Percentiles rank a stretch among this genome's conserved stretches.
phyloP scores from a whole-genome alignment of 2,888 invertebrate genomes.

The Harmothoe impar region DNA sequence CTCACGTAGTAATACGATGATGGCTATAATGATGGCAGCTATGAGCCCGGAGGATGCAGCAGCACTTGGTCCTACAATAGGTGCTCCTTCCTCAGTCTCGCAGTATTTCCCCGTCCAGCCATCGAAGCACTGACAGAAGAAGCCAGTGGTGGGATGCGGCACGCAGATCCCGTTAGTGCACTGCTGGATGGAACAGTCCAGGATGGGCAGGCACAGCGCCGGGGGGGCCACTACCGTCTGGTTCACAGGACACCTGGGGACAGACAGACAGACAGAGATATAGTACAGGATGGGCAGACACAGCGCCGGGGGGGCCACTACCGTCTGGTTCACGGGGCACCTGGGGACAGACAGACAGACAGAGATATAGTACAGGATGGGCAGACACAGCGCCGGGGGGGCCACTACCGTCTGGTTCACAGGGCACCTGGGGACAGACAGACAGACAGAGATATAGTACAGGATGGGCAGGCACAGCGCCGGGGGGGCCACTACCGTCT shows the following conservation, averaged over 20 bases:
- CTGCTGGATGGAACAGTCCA: slow-evolving; percentile 65
- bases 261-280: neutral
- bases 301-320: neutral
- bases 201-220: slow-evolving; percentile 60
- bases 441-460: slow-evolving; percentile 29
- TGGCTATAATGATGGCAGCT: neutral
- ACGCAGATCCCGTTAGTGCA: slow-evolving; percentile 67
- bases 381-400: slow-evolving; percentile 56
- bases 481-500: neutral
- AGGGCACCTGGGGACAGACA: slow-evolving; percentile 35
- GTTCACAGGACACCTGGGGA: slow-evolving; percentile 50
- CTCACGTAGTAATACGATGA: slow-evolving; percentile 58
- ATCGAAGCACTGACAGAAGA: slow-evolving; percentile 93
- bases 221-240: neutral
- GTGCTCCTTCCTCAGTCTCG: neutral
- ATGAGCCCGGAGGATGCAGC: neutral
- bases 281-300: slow-evolving; percentile 66
- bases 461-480: slow-evolving; percentile 59
- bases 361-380: slow-evolving; percentile 60
- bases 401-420: neutral
- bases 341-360: slow-evolving; percentile 39
- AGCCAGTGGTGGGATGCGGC: neutral
- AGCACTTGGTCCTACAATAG: slow-evolving; percentile 11
- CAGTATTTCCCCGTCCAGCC: slow-evolving; percentile 92
- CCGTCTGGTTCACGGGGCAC: neutral